Evolutionary conservation across 2,113 vertebrate species (phyloP), one percentile per base, ranked within the genome.

Genomic region (Epinephelus fuscoguttatus): DNA sequence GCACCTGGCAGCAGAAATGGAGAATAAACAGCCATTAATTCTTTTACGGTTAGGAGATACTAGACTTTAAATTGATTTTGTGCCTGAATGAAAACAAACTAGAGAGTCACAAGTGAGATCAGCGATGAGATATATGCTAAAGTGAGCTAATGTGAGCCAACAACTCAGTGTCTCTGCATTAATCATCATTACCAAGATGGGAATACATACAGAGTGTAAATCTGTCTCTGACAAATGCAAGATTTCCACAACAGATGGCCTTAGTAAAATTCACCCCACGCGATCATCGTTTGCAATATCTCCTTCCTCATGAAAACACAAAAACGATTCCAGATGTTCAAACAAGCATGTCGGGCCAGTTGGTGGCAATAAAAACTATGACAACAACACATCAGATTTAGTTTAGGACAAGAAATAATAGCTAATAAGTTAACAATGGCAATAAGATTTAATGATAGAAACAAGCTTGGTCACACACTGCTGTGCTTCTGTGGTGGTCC

Each of bases 21-120:
- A 70, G 73, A 82, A 68, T 68, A 85, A 81, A 59, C 61, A 37
- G 30, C 21, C 47, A 53, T 37, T 60, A 7, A 49, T 63, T 68
- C 12, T 64, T 63, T 21, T 33, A 30, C 27, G 69, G 23, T 82
- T 7, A 18, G 23, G 15, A 4, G 47, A n/a, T 17, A 61, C 42
- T 15, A 11, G 25, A 23, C 78, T 63, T 68, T 47, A 67, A 76
- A 66, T 59, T 27, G 8, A 59, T 62, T 70, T 42, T 69, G 23
- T 75, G 45, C 55, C 60, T 18, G 6, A 75, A 55, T 67, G 47
- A 73, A 78, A 83, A 63, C 33, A 55, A 59, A 72, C 67, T 9
- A 25, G 10, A 18, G 40, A 40, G 33, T 42, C 21, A 27, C 37
- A 12, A 61, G 23, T 64, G 63, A 81, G 56, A 59, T 61, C 21